These are phyloP conservation scores for Centrocercus urophasianus DNA, from an alignment of 2,113 vertebrate species.

Conservation along the genomic window DNA sequence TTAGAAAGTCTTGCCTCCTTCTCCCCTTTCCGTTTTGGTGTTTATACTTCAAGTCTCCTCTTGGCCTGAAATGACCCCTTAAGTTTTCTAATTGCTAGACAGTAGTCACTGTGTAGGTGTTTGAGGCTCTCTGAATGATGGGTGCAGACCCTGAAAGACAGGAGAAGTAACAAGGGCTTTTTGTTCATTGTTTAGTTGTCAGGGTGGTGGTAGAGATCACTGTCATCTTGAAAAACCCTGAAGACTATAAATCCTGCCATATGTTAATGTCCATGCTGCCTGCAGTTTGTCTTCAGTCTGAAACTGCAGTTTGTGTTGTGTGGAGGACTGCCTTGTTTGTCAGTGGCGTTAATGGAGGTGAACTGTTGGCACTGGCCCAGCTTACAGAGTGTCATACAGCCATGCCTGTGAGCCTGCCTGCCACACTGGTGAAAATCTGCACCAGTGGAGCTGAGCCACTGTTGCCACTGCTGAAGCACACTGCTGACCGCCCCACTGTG, in stretches of 20 bases:
- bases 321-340: not conserved
- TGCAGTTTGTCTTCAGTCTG: not conserved
- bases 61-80: not conserved
- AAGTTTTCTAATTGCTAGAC: not conserved
- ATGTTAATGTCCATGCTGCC: not conserved
- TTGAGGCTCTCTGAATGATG: not conserved
- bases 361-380: not conserved
- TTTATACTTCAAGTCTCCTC: not conserved
- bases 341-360: not conserved
- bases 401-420: too few species aligned
- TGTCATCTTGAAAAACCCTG: not conserved
- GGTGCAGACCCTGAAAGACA: not conserved
- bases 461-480: too few species aligned
- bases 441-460: too few species aligned
- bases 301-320: not conserved
- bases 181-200: not conserved
- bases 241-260: not conserved
- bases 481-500: too few species aligned
- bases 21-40: not conserved
- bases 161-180: not conserved
- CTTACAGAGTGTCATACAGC: not conserved
- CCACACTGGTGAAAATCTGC: too few species aligned
- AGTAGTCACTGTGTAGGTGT: not conserved
- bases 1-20: not conserved
- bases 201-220: not conserved